phyloP scores from a whole-genome alignment of 2,113 vertebrate species.

The Saguinus midas region DNA sequence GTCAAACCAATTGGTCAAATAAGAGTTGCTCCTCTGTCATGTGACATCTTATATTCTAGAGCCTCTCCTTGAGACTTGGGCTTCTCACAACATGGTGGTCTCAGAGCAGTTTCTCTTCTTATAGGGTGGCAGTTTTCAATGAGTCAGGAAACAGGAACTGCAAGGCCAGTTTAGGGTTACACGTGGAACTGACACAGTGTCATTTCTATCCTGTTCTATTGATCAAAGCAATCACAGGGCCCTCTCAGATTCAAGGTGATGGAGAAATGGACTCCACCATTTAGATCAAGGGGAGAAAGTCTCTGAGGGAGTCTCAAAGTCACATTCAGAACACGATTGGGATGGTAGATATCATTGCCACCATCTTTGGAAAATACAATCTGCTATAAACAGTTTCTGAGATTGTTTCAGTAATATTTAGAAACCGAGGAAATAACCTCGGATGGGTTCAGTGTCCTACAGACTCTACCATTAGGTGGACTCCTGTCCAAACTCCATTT shows the following conservation, averaged over 20 bases:
- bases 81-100: neutral
- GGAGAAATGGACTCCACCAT: neutral
- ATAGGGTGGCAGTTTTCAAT: neutral
- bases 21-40: neutral
- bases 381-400: conserved; percentile 18
- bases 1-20: neutral
- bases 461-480: neutral
- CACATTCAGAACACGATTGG: neutral
- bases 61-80: neutral
- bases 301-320: neutral
- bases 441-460: neutral
- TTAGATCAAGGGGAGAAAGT: no score
- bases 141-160: neutral
- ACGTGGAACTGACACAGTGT: neutral
- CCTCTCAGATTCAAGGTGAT: neutral
- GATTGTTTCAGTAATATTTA: neutral
- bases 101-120: neutral
- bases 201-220: neutral
- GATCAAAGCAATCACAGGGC: neutral
- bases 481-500: neutral
- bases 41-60: neutral
- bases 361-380: conserved; percentile 9
- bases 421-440: neutral
- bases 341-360: neutral
- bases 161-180: neutral